Percentiles rank a stretch among this genome's conserved stretches.
Conservation (phyloP, 2,888 invertebrate species). For the Psylliodes chrysocephalus region DNA sequence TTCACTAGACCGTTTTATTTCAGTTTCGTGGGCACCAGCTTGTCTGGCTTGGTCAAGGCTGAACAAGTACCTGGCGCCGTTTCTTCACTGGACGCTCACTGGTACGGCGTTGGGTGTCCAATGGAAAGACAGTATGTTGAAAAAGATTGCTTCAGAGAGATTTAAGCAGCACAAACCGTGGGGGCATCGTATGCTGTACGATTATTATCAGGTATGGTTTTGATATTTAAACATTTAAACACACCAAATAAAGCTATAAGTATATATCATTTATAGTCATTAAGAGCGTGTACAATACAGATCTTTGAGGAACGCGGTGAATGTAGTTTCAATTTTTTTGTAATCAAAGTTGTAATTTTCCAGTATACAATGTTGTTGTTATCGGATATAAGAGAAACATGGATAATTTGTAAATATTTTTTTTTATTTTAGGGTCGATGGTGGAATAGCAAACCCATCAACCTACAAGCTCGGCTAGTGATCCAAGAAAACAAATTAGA, state of each 20-base stretch:
- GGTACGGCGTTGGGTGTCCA: conserved; percentile 71
- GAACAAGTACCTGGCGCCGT: conserved; percentile 73
- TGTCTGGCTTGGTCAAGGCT: conserved; percentile 76
- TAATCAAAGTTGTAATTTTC: no score
- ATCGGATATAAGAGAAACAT: no score
- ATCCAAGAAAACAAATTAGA: conserved; percentile 67
- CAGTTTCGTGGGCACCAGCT: conserved; percentile 77
- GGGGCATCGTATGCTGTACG: conserved; percentile 67
- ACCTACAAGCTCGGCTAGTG: conserved; percentile 69
- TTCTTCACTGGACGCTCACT: conserved; percentile 71
- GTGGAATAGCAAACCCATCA: conserved; percentile 68
- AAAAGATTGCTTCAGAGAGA: conserved; percentile 71
- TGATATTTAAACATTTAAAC: no score
- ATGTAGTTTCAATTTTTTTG: no score
- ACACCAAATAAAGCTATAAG: no score
- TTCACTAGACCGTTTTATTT: no score
- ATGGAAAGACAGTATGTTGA: conserved; percentile 73
- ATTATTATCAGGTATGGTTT: conserved; percentile 70
- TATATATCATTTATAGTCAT: no score
- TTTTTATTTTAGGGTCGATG: conserved; percentile 68
- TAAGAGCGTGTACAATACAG: no score
- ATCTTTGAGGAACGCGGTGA: no score
- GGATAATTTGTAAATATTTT: no score
- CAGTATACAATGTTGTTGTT: no score
- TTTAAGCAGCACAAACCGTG: conserved; percentile 68